Evolutionary conservation across 1,140 invertebrate genomes (phyloP).

Genomic region (Zaprionus capensis): DNA sequence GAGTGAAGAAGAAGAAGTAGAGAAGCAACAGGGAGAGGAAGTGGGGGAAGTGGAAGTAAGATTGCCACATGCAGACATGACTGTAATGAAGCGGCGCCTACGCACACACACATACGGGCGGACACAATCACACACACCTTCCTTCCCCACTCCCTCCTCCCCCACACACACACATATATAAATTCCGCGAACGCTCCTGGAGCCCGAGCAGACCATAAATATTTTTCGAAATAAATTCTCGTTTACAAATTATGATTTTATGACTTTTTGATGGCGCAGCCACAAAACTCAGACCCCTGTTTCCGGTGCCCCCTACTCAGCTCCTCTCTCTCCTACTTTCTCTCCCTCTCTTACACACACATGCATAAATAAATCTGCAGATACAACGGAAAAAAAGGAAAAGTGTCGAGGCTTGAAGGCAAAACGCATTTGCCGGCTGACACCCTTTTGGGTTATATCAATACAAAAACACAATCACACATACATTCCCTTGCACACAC

Average conservation of each 20-base stretch:
- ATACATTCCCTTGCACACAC: conserved; percentile 40
- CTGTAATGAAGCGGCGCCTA: conserved; percentile 62
- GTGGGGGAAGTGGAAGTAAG: conserved; percentile 34
- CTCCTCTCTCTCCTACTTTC: background rate
- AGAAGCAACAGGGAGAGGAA: conserved; percentile 17
- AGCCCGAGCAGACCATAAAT: conserved; percentile 67
- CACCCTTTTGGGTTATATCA: conserved; percentile 58
- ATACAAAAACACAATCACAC: conserved; percentile 51
- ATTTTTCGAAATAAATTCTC: conserved; percentile 82
- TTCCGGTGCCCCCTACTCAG: background rate
- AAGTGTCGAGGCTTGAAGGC: conserved; percentile 58
- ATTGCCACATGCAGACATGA: conserved; percentile 42
- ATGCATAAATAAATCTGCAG: conserved; percentile 28
- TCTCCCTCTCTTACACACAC: conserved; percentile 7
- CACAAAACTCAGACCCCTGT: conserved; percentile 50
- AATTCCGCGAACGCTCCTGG: conserved; percentile 62
- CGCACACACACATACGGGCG: background rate
- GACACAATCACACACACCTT: background rate
- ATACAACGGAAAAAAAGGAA: conserved; percentile 9
- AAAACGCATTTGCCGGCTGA: conserved; percentile 68
- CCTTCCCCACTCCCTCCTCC: background rate
- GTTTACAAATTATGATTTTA: conserved; percentile 82
- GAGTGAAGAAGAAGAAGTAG: background rate
- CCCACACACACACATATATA: conserved; percentile 13
- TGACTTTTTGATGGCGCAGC: conserved; percentile 79